phyloP scores from a whole-genome alignment of 2,113 vertebrate genomes.

The Salminus brasiliensis region DNA sequence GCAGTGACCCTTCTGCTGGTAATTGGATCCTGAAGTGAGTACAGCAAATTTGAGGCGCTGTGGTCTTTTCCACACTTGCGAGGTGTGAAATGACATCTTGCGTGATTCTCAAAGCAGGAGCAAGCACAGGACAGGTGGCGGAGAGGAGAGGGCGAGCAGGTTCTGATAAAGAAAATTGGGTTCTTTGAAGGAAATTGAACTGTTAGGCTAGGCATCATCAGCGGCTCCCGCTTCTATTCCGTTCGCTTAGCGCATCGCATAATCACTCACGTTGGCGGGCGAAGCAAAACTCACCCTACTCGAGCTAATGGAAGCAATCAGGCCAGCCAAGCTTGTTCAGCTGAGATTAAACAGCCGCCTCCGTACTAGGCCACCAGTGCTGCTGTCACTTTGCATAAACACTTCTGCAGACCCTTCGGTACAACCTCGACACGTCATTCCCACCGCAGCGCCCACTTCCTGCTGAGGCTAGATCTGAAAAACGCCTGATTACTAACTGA shows the following conservation, averaged over 20 bases:
- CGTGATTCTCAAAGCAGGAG: not conserved
- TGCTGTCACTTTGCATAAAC: not conserved
- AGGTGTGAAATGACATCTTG: not conserved
- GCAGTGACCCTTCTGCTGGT: not conserved
- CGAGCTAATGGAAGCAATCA: not conserved
- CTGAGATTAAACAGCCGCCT: not conserved
- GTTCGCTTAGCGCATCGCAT: not conserved
- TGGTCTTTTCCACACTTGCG: not conserved
- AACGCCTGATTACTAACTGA: not conserved
- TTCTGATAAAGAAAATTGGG: not conserved
- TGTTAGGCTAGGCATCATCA: not conserved
- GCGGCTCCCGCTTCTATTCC: not conserved
- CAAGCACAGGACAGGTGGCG: not conserved
- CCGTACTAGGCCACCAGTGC: not conserved
- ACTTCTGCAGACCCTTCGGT: not conserved
- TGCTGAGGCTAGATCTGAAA: not conserved
- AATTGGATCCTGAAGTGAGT: not conserved
- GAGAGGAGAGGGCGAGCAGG: not conserved
- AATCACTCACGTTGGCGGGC: not conserved
- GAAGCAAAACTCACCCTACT: not conserved
- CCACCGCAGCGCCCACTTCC: no score
- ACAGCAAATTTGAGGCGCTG: no score
- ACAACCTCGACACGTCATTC: no score
- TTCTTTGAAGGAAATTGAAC: conserved; percentile 4
- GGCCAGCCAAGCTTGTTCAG: no score